Evolutionary conservation across 2,888 invertebrate genomes (phyloP).

Genomic region (Bombyx huttoni): DNA sequence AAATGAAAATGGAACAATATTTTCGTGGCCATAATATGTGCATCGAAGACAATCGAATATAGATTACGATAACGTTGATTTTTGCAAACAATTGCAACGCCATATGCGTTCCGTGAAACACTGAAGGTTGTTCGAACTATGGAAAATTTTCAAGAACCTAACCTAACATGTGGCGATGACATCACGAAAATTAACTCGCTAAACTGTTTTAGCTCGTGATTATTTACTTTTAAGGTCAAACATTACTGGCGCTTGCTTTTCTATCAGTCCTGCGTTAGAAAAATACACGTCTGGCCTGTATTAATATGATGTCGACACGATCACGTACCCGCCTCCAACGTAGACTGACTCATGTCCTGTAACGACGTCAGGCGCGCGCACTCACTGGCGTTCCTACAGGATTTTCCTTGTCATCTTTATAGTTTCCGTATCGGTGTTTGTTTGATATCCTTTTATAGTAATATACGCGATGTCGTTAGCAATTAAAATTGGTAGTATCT

Average conservation of each 20-base stretch:
- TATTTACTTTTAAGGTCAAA: no score
- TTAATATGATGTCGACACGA: background rate
- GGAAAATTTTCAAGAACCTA: background rate
- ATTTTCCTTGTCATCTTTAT: slow-evolving; percentile 35
- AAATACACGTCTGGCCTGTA: background rate
- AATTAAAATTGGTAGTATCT: no score
- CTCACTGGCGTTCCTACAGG: slow-evolving; percentile 15
- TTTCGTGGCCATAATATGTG: background rate
- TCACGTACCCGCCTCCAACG: background rate
- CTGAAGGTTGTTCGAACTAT: background rate
- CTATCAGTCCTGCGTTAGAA: background rate
- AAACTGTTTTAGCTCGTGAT: no score
- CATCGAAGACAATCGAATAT: slow-evolving; percentile 1
- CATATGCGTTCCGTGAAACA: background rate
- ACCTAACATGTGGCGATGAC: background rate
- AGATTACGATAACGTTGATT: slow-evolving; percentile 2
- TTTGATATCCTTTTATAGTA: background rate
- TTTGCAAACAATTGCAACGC: background rate
- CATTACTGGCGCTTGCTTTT: no score
- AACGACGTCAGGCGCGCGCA: slow-evolving; percentile 14
- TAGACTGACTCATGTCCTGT: slow-evolving; percentile 9
- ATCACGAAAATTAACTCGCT: no score
- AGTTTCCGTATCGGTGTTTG: slow-evolving; percentile 24
- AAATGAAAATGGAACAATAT: background rate
- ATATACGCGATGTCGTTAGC: no score